Evolutionary conservation across 2,113 vertebrate species (phyloP).

Genomic region (Actinemys pallida): DNA sequence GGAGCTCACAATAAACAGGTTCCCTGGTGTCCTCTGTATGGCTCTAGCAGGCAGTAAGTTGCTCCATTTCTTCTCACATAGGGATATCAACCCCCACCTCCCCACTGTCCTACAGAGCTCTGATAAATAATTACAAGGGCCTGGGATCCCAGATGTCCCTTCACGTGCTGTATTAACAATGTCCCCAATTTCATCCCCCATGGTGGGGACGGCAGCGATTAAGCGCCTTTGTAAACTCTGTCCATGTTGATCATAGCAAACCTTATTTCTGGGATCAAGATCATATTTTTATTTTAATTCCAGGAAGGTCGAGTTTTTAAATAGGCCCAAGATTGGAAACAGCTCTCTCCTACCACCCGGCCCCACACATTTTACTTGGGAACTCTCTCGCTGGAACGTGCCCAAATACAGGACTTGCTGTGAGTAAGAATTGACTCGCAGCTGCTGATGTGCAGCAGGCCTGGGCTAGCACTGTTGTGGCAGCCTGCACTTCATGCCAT

Average conservation of each 20-base stretch:
- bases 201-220: rapidly evolving
- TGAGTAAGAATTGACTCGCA: background rate
- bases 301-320: conserved; percentile 37
- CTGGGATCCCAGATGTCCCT: background rate
- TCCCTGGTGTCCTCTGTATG: background rate
- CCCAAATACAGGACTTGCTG: background rate
- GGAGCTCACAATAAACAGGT: background rate
- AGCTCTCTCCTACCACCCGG: conserved; percentile 22
- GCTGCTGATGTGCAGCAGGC: rapidly evolving
- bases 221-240: background rate
- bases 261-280: conserved; percentile 48
- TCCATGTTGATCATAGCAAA: background rate
- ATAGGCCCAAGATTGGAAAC: conserved; percentile 52
- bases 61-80: background rate
- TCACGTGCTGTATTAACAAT: rapidly evolving
- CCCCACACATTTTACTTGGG: conserved; percentile 7
- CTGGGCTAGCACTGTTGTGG: too few relatives aligned
- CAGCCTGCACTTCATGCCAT: too few relatives aligned
- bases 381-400: background rate
- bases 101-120: background rate
- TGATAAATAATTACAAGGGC: background rate
- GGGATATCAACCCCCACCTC: background rate
- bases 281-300: conserved; percentile 43
- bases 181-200: rapidly evolving
- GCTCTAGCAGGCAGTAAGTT: background rate